Evolutionary conservation across 2,797 vertebrate genomes (phyloP).

Genomic region (Eulemur mongoz): DNA sequence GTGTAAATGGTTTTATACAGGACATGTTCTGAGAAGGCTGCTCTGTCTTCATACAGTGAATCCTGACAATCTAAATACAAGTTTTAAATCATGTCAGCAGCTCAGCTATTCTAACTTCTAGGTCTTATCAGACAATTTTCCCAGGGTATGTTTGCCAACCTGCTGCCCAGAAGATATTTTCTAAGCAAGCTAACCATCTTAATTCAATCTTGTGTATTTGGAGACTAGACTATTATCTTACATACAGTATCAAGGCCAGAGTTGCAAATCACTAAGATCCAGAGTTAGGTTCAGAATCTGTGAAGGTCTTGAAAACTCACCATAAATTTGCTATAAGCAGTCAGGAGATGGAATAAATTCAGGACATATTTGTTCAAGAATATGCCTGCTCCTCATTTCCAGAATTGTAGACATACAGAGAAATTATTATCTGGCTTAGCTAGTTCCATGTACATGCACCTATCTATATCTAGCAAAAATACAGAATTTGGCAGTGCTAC

Average conservation of each 20-base stretch:
- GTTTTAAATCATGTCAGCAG: constrained; percentile 33
- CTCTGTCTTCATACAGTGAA: not conserved
- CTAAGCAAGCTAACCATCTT: not conserved
- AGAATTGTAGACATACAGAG: not conserved
- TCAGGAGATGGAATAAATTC: not conserved
- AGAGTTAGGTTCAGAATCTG: constrained; percentile 31
- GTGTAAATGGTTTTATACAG: not conserved
- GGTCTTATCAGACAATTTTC: not conserved
- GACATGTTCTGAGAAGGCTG: not conserved
- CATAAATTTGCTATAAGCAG: not conserved
- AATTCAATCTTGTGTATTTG: constrained; percentile 17
- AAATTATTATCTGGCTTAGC: not conserved
- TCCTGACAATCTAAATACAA: not conserved
- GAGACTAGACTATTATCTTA: not conserved
- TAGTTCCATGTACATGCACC: not conserved
- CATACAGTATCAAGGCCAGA: not conserved
- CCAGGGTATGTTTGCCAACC: not conserved
- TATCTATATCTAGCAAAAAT: constrained; percentile 24
- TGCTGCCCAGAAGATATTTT: not conserved
- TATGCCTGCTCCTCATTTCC: not conserved
- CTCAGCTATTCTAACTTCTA: constrained; percentile 44
- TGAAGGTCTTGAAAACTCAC: constrained; percentile 6
- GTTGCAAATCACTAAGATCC: not conserved
- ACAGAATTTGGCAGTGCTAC: constrained; percentile 46
- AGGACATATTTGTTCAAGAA: not conserved